These are phyloP conservation scores for Chiloscyllium plagiosum DNA, from an alignment of 2,113 vertebrate genomes.

Conservation along the genomic window DNA sequence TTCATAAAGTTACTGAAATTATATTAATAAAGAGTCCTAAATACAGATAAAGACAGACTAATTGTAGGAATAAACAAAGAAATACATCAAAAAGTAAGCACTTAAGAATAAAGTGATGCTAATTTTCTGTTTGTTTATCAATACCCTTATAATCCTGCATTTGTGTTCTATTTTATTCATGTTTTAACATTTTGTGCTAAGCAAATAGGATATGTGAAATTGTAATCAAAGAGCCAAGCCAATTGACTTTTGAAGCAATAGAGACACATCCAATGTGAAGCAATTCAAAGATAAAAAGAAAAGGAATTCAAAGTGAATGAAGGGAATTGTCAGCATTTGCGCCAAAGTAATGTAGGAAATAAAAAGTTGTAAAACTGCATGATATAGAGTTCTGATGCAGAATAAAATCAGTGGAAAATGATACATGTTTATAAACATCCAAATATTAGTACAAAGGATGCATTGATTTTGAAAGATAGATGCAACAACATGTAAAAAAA, in stretches of 20 bases:
- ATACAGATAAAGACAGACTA: background rate
- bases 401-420: background rate
- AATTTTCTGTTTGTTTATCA: background rate
- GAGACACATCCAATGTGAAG: background rate
- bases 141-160: background rate
- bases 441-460: constrained; percentile 8
- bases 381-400: background rate
- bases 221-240: background rate
- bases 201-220: background rate
- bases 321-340: background rate
- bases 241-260: background rate
- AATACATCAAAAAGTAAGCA: background rate
- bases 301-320: background rate
- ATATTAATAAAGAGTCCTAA: background rate
- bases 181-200: background rate
- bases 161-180: background rate
- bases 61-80: background rate
- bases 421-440: background rate
- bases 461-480: background rate
- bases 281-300: background rate
- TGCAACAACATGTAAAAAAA: background rate
- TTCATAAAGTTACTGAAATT: background rate
- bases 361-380: background rate
- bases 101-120: background rate
- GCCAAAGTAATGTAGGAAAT: background rate